Evolutionary conservation across 2,797 vertebrate genomes (phyloP), one percentile per base, ranked within the genome.

Genomic region (Sandelia bainsii): DNA sequence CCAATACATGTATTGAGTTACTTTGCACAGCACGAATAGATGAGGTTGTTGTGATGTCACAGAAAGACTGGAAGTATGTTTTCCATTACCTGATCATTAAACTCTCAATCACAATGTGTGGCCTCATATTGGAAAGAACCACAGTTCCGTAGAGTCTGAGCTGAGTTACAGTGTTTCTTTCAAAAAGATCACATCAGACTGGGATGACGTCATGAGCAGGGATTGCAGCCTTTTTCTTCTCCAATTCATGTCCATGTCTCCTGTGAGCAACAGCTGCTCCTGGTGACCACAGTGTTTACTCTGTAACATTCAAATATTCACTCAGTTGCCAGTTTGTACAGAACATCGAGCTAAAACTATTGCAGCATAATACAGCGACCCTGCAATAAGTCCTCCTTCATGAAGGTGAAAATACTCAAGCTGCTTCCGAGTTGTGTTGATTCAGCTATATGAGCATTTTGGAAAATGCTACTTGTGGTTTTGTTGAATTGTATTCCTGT

Each of bases 11-110:
- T 79, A 81, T 83, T 76, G 37, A 62, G 76, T 85, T 88, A 75
- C 82, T 73, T 62, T 74, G 70, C 61, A 46, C 72, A 68, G 77
- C 72, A 73, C 59, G n/a, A 73, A 85, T 78, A 81, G 20, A 83
- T 64, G 70, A 70, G 68, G 45, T 42, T 51, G 85, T 61, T 77
- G 70, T 88, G 89, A 91, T 81, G 84, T 88, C 84, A 91, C 81
- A 76, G 77, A 72, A 87, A 84, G 73, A 65, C 58, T 42, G 51
- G 37, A 37, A 66, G 40, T 64, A 57, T 82, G 83, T 70, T 87
- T 85, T 80, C 42, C 62, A 87, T 86, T 81, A 79, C 73, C 58
- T 32, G 77, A 72, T 81, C 72, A 69, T 83, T 74, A 74, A 82
- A 81, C 62, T 61, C 68, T 68, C 52, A 70, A 46, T 79, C 57